phyloP scores from a whole-genome alignment of 2,797 vertebrate species.

The Anabas testudineus region DNA sequence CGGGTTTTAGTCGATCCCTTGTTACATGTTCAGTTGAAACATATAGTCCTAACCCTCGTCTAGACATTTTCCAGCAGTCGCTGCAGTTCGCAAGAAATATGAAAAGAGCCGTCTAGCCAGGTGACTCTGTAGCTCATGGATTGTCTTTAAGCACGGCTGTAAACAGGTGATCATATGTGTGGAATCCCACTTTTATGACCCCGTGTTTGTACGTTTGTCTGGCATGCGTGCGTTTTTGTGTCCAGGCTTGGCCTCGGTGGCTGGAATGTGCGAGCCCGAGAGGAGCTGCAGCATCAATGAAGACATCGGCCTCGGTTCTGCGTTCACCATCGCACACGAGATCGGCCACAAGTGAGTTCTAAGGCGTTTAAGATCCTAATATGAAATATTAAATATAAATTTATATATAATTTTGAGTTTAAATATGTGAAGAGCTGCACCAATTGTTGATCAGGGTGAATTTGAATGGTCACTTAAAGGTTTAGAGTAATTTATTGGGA shows the following conservation, averaged over 20 bases:
- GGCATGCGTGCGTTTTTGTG: slow-evolving; percentile 80
- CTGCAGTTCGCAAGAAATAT: slow-evolving; percentile 84
- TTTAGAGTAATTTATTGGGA: no score
- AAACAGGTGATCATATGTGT: slow-evolving; percentile 86
- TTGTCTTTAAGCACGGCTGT: slow-evolving; percentile 84
- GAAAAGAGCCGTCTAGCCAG: slow-evolving; percentile 84
- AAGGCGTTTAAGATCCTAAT: slow-evolving; percentile 30
- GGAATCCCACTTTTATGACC: slow-evolving; percentile 88
- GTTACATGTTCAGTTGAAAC: slow-evolving; percentile 92
- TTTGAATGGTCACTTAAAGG: not conserved
- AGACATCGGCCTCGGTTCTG: slow-evolving; percentile 98
- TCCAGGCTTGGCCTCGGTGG: slow-evolving; percentile 97
- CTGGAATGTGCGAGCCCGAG: slow-evolving; percentile 99
- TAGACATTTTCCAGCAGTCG: slow-evolving; percentile 93
- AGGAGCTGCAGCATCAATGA: slow-evolving; percentile 99
- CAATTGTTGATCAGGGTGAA: not conserved
- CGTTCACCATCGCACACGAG: slow-evolving; percentile 99
- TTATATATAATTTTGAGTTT: no score
- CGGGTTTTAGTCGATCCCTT: slow-evolving; percentile 91
- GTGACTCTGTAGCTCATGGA: slow-evolving; percentile 86
- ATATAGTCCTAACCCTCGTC: slow-evolving; percentile 93
- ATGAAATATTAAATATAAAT: slow-evolving; percentile 32
- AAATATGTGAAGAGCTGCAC: not conserved
- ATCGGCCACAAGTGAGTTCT: slow-evolving; percentile 99
- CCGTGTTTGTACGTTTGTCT: slow-evolving; percentile 77